Conservation (phyloP, 2,888 invertebrate genomes). For the Ormyrus labotus region DNA sequence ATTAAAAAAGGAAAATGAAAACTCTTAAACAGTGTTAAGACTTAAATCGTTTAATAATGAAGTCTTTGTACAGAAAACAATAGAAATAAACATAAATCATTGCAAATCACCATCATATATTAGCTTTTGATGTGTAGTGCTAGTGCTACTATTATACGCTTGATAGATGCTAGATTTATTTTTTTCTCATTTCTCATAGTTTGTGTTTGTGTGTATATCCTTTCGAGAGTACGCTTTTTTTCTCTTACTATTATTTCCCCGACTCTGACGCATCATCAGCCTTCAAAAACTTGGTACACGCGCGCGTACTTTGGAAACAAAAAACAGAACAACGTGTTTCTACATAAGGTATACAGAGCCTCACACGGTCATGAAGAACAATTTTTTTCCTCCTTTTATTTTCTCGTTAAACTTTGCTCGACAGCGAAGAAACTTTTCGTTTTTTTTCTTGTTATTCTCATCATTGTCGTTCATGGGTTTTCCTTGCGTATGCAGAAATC, state of each 20-base stretch:
- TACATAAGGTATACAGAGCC: slow-evolving; percentile 56
- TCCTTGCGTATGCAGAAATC: slow-evolving; percentile 18
- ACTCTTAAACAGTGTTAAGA: slow-evolving; percentile 61
- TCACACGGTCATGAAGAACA: slow-evolving; percentile 56
- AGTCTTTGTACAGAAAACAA: slow-evolving; percentile 73
- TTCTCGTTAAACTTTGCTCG: slow-evolving; percentile 42
- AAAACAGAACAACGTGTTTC: slow-evolving; percentile 54
- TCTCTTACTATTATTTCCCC: slow-evolving; percentile 31
- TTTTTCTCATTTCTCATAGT: slow-evolving; percentile 55
- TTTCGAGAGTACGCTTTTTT: slow-evolving; percentile 41
- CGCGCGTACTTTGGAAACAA: slow-evolving; percentile 48
- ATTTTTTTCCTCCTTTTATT: slow-evolving; percentile 51
- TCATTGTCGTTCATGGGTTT: slow-evolving; percentile 26
- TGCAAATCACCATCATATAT: slow-evolving; percentile 73
- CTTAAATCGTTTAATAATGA: slow-evolving; percentile 73
- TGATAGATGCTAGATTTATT: slow-evolving; percentile 70
- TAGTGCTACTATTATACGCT: slow-evolving; percentile 71
- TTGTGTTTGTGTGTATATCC: slow-evolving; percentile 51
- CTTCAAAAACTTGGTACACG: slow-evolving; percentile 40
- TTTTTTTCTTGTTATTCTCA: slow-evolving; percentile 10
- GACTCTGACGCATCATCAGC: not conserved
- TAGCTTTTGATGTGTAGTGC: slow-evolving; percentile 72
- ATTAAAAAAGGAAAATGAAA: slow-evolving; percentile 47
- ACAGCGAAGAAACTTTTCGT: slow-evolving; percentile 7
- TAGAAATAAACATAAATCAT: slow-evolving; percentile 72